Conservation (phyloP, 2,888 invertebrate genomes). For the Tryphoninae sp. region DNA sequence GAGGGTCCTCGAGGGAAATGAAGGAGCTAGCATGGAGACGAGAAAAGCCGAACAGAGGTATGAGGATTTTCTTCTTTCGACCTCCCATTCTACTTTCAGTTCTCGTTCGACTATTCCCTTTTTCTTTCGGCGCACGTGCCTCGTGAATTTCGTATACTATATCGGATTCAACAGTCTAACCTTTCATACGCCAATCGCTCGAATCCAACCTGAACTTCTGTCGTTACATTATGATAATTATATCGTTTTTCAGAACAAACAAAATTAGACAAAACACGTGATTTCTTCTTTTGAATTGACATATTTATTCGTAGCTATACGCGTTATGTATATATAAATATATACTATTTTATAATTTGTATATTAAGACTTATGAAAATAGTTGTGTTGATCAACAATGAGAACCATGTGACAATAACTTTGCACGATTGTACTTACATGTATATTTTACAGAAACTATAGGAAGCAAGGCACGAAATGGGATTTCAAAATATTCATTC, state of each 20-base stretch:
- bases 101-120: background rate
- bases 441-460: background rate
- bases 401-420: background rate
- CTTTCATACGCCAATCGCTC: background rate
- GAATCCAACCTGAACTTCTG: background rate
- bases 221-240: background rate
- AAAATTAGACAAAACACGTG: background rate
- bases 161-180: background rate
- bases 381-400: background rate
- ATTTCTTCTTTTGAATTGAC: background rate
- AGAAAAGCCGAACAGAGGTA: background rate
- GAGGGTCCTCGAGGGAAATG: constrained; percentile 12
- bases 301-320: background rate
- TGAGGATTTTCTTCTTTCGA: background rate
- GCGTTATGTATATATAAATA: background rate
- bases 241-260: background rate
- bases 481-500: background rate
- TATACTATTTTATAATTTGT: background rate
- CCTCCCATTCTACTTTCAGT: background rate
- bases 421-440: background rate
- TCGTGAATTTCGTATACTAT: background rate
- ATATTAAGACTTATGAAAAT: background rate
- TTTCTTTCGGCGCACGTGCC: background rate
- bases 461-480: background rate
- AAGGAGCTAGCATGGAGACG: background rate